phyloP scores from a whole-genome alignment of 2,797 vertebrate species.

The Rhinoraja longicauda region DNA sequence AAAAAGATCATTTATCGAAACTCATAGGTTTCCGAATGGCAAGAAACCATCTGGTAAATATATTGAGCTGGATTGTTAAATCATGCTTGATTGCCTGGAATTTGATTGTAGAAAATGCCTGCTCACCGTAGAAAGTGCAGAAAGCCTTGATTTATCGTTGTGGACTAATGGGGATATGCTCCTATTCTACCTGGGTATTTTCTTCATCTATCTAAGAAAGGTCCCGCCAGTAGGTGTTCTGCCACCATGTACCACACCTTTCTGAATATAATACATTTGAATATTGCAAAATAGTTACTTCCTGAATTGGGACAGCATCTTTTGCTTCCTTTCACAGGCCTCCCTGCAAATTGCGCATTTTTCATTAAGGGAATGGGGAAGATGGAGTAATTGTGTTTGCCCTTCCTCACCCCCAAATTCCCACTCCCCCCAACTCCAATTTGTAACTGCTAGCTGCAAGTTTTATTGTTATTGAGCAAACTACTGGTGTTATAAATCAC shows the following conservation, averaged over 20 bases:
- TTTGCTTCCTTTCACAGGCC: background rate
- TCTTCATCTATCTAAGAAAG: background rate
- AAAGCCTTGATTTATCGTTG: too few species aligned
- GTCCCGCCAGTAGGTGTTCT: background rate
- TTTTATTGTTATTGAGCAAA: background rate
- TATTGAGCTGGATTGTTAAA: too few species aligned
- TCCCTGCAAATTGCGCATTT: background rate
- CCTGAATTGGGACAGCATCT: background rate
- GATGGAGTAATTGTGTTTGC: background rate
- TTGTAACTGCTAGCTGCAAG: background rate
- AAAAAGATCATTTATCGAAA: too few species aligned
- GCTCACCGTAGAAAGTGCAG: too few species aligned
- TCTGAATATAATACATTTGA: background rate
- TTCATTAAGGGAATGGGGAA: background rate
- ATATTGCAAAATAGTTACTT: background rate
- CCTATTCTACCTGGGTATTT: background rate
- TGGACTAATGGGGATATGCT: too few species aligned
- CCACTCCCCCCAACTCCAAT: background rate
- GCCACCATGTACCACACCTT: background rate
- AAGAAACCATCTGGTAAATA: too few species aligned
- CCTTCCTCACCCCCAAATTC: too few species aligned
- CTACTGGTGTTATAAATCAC: background rate
- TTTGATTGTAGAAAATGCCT: too few species aligned
- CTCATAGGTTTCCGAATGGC: too few species aligned
- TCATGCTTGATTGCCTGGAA: too few species aligned